Evolutionary conservation across 2,888 invertebrate genomes (phyloP).

Genomic region (Tortricodes alternella): DNA sequence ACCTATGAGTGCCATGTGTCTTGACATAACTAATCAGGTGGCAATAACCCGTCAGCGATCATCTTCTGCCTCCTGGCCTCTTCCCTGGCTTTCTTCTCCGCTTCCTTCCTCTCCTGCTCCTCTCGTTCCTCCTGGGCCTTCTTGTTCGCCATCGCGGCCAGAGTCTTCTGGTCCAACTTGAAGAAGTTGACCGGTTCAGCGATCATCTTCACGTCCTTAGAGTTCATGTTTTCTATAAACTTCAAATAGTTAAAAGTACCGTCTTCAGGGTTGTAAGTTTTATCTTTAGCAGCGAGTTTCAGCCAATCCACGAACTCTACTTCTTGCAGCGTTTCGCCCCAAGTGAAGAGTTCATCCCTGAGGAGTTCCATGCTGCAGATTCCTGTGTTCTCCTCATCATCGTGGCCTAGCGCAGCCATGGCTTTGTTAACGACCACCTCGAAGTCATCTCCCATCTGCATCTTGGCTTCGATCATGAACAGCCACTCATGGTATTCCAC

Average conservation of each 20-base stretch:
- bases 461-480: slow-evolving; percentile 74
- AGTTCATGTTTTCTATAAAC: slow-evolving; percentile 73
- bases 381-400: slow-evolving; percentile 60
- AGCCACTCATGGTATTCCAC: slow-evolving; percentile 69
- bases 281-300: slow-evolving; percentile 61
- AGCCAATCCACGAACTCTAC: slow-evolving; percentile 67
- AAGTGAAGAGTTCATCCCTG: slow-evolving; percentile 58
- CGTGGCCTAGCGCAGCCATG: slow-evolving; percentile 63
- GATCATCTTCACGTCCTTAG: slow-evolving; percentile 58
- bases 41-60: slow-evolving; percentile 65
- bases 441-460: slow-evolving; percentile 69
- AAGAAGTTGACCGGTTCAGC: slow-evolving; percentile 73
- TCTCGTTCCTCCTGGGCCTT: slow-evolving; percentile 64
- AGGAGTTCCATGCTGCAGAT: slow-evolving; percentile 57
- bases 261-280: slow-evolving; percentile 57
- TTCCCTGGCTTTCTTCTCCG: slow-evolving; percentile 58
- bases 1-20: neutral
- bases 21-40: slow-evolving; percentile 40
- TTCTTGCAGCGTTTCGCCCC: slow-evolving; percentile 70
- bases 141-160: slow-evolving; percentile 68
- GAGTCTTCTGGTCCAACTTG: slow-evolving; percentile 72
- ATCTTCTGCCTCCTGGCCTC: slow-evolving; percentile 64
- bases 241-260: slow-evolving; percentile 59
- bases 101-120: slow-evolving; percentile 62
- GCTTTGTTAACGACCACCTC: slow-evolving; percentile 63